Base-by-base conservation (phyloP, 2,888 invertebrate species). In the Acleris holmiana region DNA sequence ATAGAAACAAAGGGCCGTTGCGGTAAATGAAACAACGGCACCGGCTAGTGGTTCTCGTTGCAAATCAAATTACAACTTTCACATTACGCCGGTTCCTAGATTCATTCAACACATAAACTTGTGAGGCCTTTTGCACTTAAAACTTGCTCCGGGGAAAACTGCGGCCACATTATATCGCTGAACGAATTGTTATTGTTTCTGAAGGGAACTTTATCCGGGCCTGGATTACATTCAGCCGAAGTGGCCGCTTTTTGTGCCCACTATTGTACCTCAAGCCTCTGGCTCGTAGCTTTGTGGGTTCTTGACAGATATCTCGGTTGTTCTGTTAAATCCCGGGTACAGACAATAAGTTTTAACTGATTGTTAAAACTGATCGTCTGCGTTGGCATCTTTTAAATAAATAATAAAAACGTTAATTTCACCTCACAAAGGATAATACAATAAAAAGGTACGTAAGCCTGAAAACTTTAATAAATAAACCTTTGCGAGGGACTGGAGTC, bases 51-150 rank as follows among this genome's bases (percentile, higher is more conserved):
- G 83, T 82, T 77, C 75, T 71, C 71, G 78, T 80, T 80, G 82
- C 85, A 86, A 87, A 86, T 85, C 84, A 86, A 86, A 86, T 86
- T 83, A 85, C 84, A 86, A 87, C 86, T 87, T 86, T 83, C 82
- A 82, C 85, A 86, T 86, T 85, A 85, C 81, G 76, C 72, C 76
- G 74, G 77, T 78, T 80, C 73, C 82, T 82, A 82, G 82, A 84
- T 85, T 85, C 85, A 84, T 85, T 86, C 82, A 83, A 82, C 82
- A 82, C 81, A 85, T 86, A 83, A 85, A 85, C 84, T 86, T 85
- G 83, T 78, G 80, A 84, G 84, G 85, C 85, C 84, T 84, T 86
- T 85, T 83, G 84, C 85, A 86, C 85, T 88, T 85, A 84, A 85
- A 86, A 86, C 82, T 86, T 85, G 71, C 78, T 75, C 77, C 66